Evolutionary conservation across 2,888 invertebrate genomes (phyloP), one percentile per base, ranked within the genome.

Genomic region (Calameuta filiformis): DNA sequence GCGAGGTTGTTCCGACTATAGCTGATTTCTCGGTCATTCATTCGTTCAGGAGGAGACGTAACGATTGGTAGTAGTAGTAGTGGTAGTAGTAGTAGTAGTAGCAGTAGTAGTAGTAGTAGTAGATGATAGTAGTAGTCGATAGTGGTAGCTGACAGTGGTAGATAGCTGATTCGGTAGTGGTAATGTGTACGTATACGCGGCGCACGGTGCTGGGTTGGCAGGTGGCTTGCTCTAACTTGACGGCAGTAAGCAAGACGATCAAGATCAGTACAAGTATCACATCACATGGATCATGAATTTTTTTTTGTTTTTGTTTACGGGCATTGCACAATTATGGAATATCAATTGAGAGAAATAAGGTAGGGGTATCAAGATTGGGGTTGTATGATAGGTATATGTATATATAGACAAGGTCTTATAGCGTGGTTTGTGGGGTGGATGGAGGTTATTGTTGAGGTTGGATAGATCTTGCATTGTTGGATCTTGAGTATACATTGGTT

Each of bases 211-310:
- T 90, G 90, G 89, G 85, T 89, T 87, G 90, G 87, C 88, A 88
- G 87, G 82, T 89, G 88, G 89, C 90, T 90, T 90, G 90, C 90
- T 89, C 90, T 90, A 90, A 90, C 90, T 90, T 90, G 89, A 88
- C 87, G 89, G 88, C 89, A 88, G 84, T 87, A 89, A 90, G 88
- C 87, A 89, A 89, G 83, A 88, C 84, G 85, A 87, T 78, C 76
- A 83, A 86, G 86, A 86, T 82, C 84, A 85, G 88, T 86, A 86
- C 79, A 85, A 76, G 78, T 71, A 71, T 76, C 78, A 75, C 69
- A 78, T 78, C 78, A 76, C 78, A 78, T 73, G 73, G 78, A 78
- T 78, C 73, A 78, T 78, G 75, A 71, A n/a, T 79, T 31, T 33
- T 33, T 73, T 74, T 37, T 68, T 68, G 56, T 77, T 77, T 68